Base-by-base conservation (phyloP, 2,888 invertebrate genomes). In the Elegia similella region DNA sequence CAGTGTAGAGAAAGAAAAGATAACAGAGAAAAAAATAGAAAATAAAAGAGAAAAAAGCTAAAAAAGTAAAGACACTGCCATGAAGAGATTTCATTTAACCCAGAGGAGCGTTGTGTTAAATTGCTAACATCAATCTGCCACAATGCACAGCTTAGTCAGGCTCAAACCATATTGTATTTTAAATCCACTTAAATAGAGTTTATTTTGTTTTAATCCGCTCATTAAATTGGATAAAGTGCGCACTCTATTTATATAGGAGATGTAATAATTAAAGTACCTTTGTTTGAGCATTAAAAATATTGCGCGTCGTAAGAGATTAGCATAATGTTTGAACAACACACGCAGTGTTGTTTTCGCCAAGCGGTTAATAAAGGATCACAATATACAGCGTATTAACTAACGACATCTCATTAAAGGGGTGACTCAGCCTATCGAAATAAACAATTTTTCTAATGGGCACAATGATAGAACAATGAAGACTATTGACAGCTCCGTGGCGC, bases 51-150 rank as follows among this genome's bases (percentile, higher is more conserved):
- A 74, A 70, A 70, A 60, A 60, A 69, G 67, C 70, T 65, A 69
- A 74, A 67, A 72, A 69, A 76, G 70, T 72, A 71, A 74, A 71
- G 72, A 63, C 72, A 70, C 69, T 67, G 10, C 32, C 30, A 7
- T 1, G 10, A 69, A 76, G 79, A 82, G 83, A 76, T 75, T 80
- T 75, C 79, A 72, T 82, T 84, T 86, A 86, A 86, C 86, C 85
- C 78, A 66, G 62, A 65, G 70, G 72, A 72, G 75, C 23, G 2
- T 76, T 73, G 69, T 73, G 72, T 66, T 82, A 84, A 85, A 86
- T 86, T 73, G 77, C 76, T 62, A 68, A 72, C 86, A 86, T 86
- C 83, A 82, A 86, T 86, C 83, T 70, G 58, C 47, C n/a, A 57
- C 73, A 80, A 81, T 81, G 48, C 29, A 48, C 7, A 10, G 48